Percentiles rank a stretch among this genome's conserved stretches.
phyloP scores from a whole-genome alignment of 92 coral and sea anemone genomes.

The Plumapathes pennacea region DNA sequence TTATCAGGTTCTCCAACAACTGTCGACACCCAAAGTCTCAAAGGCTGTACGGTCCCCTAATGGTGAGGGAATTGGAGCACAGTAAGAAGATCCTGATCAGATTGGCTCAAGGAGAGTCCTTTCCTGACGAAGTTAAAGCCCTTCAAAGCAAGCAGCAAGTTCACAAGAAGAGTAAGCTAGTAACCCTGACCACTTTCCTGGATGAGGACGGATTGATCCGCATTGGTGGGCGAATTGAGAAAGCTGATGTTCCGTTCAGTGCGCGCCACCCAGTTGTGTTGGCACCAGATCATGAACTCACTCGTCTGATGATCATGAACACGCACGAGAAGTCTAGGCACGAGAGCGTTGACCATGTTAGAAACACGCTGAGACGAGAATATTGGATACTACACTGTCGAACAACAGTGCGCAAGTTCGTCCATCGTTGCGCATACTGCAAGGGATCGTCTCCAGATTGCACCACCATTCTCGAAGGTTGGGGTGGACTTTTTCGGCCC shows the following conservation, averaged over 20 bases:
- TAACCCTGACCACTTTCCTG: conserved; percentile 21
- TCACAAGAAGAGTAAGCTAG: conserved; percentile 12
- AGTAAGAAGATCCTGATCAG: conserved; percentile 14
- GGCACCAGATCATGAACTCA: conserved; percentile 24
- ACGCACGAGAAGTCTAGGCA: conserved; percentile 28
- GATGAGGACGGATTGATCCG: conserved; percentile 49
- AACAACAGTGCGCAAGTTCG: conserved; percentile 5
- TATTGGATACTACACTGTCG: conserved; percentile 44
- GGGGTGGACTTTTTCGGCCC: conserved; percentile 57
- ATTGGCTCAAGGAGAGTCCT: conserved; percentile 19
- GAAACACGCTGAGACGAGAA: conserved; percentile 51
- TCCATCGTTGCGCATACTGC: conserved; percentile 26
- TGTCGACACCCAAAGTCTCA: conserved; percentile 5
- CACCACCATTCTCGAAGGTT: conserved; percentile 41
- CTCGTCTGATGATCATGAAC: conserved; percentile 25
- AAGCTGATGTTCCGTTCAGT: conserved; percentile 40
- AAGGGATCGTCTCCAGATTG: conserved; percentile 15
- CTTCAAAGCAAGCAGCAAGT: conserved; percentile 12
- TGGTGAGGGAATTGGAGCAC: conserved; percentile 29
- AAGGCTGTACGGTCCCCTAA: conserved; percentile 9
- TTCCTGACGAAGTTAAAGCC: conserved; percentile 15
- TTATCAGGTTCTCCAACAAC: conserved; percentile 15
- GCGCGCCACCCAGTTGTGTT: conserved; percentile 46
- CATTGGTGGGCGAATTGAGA: conserved; percentile 39
- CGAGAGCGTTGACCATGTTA: conserved; percentile 36